phyloP scores from a whole-genome alignment of 2,888 invertebrate genomes.

The Acheta domesticus region DNA sequence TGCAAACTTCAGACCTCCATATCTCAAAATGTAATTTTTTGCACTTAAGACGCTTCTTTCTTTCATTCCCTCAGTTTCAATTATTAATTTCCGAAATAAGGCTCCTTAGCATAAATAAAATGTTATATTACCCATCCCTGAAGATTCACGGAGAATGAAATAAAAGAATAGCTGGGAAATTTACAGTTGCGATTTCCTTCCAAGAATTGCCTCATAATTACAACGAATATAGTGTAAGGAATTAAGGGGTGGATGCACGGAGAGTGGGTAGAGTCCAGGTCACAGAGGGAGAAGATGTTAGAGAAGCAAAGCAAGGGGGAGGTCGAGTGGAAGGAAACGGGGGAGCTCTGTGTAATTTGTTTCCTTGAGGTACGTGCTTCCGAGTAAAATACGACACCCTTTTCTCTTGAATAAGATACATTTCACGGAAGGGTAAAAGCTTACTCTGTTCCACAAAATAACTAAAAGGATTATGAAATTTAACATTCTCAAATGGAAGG shows the following conservation, averaged over 20 bases:
- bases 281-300: background rate
- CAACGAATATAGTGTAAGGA: background rate
- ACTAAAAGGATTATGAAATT: slow-evolving; percentile 8
- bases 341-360: background rate
- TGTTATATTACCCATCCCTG: too few relatives aligned
- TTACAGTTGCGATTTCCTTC: too few relatives aligned
- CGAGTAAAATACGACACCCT: background rate
- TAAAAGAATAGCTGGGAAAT: too few relatives aligned
- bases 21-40: too few relatives aligned
- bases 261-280: background rate
- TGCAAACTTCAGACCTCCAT: too few relatives aligned
- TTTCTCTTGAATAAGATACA: slow-evolving; percentile 18
- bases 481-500: background rate
- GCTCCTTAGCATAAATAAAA: too few relatives aligned
- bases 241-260: background rate
- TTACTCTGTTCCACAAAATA: background rate
- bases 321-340: background rate
- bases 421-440: background rate
- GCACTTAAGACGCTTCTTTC: too few relatives aligned
- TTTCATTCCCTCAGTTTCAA: too few relatives aligned
- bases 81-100: too few relatives aligned
- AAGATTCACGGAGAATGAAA: too few relatives aligned
- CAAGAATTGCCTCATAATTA: background rate
- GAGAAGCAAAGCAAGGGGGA: background rate
- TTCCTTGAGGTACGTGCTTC: background rate